Percentiles rank a stretch among this genome's conserved stretches.
These are phyloP conservation scores for Clarias magur DNA, from an alignment of 2,113 vertebrate genomes.

Conservation along the genomic window DNA sequence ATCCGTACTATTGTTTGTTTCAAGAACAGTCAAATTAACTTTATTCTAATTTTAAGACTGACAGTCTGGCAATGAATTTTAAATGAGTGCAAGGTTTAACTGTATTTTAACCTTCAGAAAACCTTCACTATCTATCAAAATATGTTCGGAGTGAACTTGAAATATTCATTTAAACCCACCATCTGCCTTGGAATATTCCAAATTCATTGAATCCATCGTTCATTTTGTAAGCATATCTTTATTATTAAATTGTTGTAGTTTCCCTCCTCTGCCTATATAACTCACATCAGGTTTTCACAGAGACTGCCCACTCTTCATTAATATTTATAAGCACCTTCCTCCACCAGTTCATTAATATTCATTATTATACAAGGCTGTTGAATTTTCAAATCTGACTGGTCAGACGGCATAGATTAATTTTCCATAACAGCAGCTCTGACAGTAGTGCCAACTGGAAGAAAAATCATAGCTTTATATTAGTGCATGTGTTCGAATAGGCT, in stretches of 20 bases:
- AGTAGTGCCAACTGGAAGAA: not conserved
- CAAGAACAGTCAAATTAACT: not conserved
- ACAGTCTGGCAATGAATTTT: not conserved
- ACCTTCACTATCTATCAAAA: not conserved
- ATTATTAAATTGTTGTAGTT: not conserved
- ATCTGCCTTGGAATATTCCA: not conserved
- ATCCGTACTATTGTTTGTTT: not conserved
- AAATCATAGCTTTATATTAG: not conserved
- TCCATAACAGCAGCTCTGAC: not conserved
- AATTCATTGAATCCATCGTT: not conserved
- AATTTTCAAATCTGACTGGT: not conserved
- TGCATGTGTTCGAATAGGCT: not conserved
- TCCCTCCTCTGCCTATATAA: slow-evolving; percentile 6
- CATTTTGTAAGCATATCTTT: not conserved
- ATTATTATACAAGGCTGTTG: not conserved
- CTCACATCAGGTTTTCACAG: not conserved
- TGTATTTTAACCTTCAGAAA: not conserved
- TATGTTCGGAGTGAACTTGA: not conserved
- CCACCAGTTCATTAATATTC: not conserved
- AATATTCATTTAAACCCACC: not conserved
- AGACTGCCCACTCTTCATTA: not conserved
- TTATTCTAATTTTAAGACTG: not conserved
- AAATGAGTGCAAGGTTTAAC: not conserved
- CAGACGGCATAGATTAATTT: not conserved
- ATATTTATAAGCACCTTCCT: not conserved